A percentile compares a stretch with the other conserved stretches of the same genome.
These are phyloP conservation scores for Solenopsis fugax DNA, from an alignment of 1,140 invertebrate species.

Conservation along the genomic window DNA sequence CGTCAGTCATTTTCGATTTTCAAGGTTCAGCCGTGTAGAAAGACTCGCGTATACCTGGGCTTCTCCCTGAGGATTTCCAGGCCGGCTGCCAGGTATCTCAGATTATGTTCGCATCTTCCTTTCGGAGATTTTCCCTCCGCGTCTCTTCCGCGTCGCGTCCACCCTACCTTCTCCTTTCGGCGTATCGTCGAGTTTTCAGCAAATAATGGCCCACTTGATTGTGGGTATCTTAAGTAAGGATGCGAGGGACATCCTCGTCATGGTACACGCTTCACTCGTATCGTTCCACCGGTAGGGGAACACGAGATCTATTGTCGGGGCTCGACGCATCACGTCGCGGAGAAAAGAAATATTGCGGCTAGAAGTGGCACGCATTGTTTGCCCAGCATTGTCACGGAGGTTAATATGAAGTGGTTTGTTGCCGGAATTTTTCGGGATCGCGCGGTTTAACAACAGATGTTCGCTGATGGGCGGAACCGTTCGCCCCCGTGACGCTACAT, in stretches of 20 bases:
- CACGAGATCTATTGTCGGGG: slow-evolving; percentile 41
- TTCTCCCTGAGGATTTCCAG: slow-evolving; percentile 28
- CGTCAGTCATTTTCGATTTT: slow-evolving; percentile 62
- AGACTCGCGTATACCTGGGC: slow-evolving; percentile 67
- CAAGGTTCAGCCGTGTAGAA: slow-evolving; percentile 55
- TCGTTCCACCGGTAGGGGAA: slow-evolving; percentile 59
- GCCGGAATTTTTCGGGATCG: slow-evolving; percentile 52
- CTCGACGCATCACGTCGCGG: slow-evolving; percentile 32
- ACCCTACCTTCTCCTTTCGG: neutral
- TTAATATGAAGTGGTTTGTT: slow-evolving; percentile 71
- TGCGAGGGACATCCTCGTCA: slow-evolving; percentile 63
- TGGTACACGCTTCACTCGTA: slow-evolving; percentile 61
- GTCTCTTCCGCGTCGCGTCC: neutral
- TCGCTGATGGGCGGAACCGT: slow-evolving; percentile 31
- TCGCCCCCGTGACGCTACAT: neutral
- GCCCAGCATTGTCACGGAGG: slow-evolving; percentile 65
- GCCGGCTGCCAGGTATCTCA: slow-evolving; percentile 42
- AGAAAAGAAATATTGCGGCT: slow-evolving; percentile 75
- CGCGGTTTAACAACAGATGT: slow-evolving; percentile 53
- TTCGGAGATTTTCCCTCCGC: slow-evolving; percentile 24
- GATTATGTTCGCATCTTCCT: slow-evolving; percentile 46
- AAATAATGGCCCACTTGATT: slow-evolving; percentile 80
- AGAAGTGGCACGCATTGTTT: slow-evolving; percentile 70
- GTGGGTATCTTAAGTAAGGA: slow-evolving; percentile 74
- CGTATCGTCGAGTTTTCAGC: slow-evolving; percentile 67